A percentile compares a stretch with the other conserved stretches of the same genome.
phyloP scores from a whole-genome alignment of 1,140 invertebrate species.

The Drosophila ambigua region DNA sequence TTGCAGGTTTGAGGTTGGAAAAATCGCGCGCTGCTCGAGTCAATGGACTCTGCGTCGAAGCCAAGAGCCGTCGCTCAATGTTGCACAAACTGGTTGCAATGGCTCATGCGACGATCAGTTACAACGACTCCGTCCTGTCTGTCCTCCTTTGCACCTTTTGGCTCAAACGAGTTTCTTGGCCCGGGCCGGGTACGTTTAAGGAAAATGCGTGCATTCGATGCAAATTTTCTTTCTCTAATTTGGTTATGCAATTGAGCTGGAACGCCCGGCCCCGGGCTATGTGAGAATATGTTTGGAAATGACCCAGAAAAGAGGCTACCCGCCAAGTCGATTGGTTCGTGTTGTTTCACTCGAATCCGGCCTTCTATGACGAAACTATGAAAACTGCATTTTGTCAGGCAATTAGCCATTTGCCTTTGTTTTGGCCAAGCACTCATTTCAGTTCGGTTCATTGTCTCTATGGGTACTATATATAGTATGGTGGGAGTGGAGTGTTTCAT shows the following conservation, averaged over 20 bases:
- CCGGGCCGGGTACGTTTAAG: too few species aligned
- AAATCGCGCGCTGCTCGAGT: conserved; percentile 30
- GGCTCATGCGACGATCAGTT: conserved; percentile 32
- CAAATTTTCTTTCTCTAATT: conserved; percentile 40
- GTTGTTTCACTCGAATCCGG: conserved; percentile 53
- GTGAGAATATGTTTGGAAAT: conserved; percentile 66
- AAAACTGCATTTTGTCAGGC: conserved; percentile 68
- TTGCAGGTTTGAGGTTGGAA: conserved; percentile 19
- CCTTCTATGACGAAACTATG: conserved; percentile 56
- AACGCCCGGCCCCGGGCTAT: conserved; percentile 32
- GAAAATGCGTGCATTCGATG: conserved; percentile 24
- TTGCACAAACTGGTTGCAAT: conserved; percentile 69
- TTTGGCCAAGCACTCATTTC: conserved; percentile 28
- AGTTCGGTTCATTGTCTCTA: conserved; percentile 35
- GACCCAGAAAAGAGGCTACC: conserved; percentile 50
- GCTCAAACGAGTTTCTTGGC: too few species aligned
- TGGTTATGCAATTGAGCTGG: conserved; percentile 56
- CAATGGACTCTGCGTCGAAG: conserved; percentile 48
- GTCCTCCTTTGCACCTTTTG: too few species aligned
- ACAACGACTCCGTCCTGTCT: conserved; percentile 40
- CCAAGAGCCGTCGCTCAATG: conserved; percentile 39
- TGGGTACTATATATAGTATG: background rate
- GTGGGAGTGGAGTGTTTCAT: background rate
- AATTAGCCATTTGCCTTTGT: conserved; percentile 58
- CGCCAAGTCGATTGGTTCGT: conserved; percentile 46